phyloP scores from a whole-genome alignment of 2,888 invertebrate genomes.

The Ormyrus pomaceus region DNA sequence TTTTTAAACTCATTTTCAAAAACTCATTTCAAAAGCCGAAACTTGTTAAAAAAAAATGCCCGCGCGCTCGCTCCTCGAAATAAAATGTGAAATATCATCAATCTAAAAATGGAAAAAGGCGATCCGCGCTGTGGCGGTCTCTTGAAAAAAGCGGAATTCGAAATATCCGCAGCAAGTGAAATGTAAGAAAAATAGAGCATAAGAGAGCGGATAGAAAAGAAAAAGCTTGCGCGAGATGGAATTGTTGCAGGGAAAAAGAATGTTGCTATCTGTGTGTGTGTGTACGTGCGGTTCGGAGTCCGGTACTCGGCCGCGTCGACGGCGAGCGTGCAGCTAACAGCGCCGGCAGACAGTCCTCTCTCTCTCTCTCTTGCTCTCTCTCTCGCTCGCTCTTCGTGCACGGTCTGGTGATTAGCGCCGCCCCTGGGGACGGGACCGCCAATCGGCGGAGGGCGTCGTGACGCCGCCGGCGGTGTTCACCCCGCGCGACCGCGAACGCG shows the following conservation, averaged over 20 bases:
- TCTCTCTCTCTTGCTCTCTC: slow-evolving; percentile 19
- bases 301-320: neutral
- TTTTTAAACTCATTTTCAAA: no score
- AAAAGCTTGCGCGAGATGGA: neutral
- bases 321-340: neutral
- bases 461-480: slow-evolving; percentile 71
- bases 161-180: no score
- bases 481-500: slow-evolving; percentile 61
- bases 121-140: no score
- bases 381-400: slow-evolving; percentile 59
- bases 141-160: no score
- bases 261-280: neutral
- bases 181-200: neutral
- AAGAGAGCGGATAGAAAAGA: neutral
- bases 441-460: slow-evolving; percentile 75
- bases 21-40: no score
- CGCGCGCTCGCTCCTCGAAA: no score
- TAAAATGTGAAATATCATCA: no score
- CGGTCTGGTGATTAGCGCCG: slow-evolving; percentile 76
- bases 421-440: slow-evolving; percentile 74
- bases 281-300: neutral
- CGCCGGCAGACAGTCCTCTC: slow-evolving; percentile 10
- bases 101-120: no score
- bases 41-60: no score
- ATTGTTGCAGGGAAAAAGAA: slow-evolving; percentile 9